These are phyloP conservation scores for Tenthredo notha DNA, from an alignment of 2,888 invertebrate species.

Conservation along the genomic window DNA sequence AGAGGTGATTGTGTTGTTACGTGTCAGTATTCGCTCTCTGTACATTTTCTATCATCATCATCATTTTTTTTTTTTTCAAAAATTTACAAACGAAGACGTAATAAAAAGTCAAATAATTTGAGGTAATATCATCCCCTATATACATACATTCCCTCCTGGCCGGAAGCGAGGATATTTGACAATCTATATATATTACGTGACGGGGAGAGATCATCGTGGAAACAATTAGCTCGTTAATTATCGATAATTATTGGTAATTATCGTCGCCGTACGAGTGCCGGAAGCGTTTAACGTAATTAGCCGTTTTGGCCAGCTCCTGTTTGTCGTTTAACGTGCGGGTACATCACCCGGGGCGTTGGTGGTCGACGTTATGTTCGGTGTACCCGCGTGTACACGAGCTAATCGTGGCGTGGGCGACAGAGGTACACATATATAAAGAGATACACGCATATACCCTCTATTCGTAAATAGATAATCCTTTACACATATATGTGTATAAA, in stretches of 20 bases:
- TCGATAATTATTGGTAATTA: constrained; percentile 35
- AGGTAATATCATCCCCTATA: too few relatives aligned
- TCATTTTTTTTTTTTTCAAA: not conserved
- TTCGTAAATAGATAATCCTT: too few relatives aligned
- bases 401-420: not conserved
- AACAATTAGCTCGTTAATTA: constrained; percentile 45
- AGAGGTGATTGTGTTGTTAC: not conserved
- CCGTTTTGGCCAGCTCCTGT: constrained; percentile 27
- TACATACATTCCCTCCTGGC: too few relatives aligned
- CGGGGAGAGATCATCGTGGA: constrained; percentile 1
- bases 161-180: not conserved
- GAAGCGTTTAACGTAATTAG: constrained; percentile 78
- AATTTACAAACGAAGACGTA: not conserved
- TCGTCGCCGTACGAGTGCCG: constrained; percentile 61
- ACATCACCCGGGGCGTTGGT: constrained; percentile 26
- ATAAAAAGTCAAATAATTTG: too few relatives aligned
- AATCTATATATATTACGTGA: not conserved
- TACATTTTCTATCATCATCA: too few relatives aligned
- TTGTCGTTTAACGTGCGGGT: constrained; percentile 37
- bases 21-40: not conserved
- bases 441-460: too few relatives aligned
- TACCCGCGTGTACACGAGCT: not conserved
- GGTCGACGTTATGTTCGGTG: not conserved
- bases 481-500: too few relatives aligned
- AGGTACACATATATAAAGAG: too few relatives aligned